Conservation (phyloP, 2,797 vertebrate species). For the Odontamblyopus lacepedii region DNA sequence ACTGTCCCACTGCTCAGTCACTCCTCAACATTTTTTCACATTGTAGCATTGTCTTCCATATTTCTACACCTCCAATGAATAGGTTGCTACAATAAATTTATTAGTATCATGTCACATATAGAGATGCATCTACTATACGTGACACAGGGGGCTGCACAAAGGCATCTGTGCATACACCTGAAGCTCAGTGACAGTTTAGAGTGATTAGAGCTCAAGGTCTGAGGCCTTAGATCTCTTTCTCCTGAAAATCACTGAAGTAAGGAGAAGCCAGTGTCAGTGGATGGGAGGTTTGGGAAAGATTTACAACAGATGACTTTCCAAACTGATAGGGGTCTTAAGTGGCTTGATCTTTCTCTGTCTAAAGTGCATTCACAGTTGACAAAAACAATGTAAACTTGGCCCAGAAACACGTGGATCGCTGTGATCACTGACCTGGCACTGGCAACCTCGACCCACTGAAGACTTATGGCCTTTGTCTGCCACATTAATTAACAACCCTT, state of each 20-base stretch:
- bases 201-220: conserved; percentile 66
- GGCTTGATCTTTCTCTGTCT: conserved; percentile 64
- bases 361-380: conserved; percentile 27
- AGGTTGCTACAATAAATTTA: background rate
- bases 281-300: conserved; percentile 70
- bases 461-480: conserved; percentile 69
- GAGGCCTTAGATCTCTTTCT: conserved; percentile 65
- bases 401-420: conserved; percentile 43
- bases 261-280: conserved; percentile 65
- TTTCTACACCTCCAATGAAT: background rate
- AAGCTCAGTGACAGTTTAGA: conserved; percentile 63
- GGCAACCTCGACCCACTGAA: conserved; percentile 49
- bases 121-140: conserved; percentile 27
- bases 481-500: conserved; percentile 77
- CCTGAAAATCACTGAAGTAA: conserved; percentile 62
- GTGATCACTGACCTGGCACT: conserved; percentile 53
- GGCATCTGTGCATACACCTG: conserved; percentile 52
- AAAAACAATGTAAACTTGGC: conserved; percentile 39
- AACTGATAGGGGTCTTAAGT: conserved; percentile 69
- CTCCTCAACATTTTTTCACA: too few relatives aligned
- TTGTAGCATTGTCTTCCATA: too few relatives aligned
- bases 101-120: background rate
- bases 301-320: conserved; percentile 51
- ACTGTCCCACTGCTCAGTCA: too few relatives aligned
- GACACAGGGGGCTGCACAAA: background rate